A percentile compares a stretch with the other conserved stretches of the same genome.
Evolutionary conservation across 2,888 invertebrate species (phyloP).

Genomic region (Xiphydria camelus): DNA sequence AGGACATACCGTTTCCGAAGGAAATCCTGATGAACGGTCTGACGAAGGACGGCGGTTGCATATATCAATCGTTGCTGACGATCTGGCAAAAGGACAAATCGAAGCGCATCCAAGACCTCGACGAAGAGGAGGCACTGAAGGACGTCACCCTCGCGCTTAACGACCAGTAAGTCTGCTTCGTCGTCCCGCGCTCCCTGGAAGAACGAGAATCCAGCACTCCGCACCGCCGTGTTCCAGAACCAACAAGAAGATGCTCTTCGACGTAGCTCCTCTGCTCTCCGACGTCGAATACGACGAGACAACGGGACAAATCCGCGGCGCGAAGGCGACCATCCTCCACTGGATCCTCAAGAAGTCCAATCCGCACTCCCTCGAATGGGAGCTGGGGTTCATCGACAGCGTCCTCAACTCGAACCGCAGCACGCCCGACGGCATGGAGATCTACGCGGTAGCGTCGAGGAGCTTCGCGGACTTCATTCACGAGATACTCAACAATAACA

Average conservation of each 20-base stretch:
- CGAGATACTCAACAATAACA: slow-evolving; percentile 48
- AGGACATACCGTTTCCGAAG: no score
- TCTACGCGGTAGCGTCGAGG: slow-evolving; percentile 47
- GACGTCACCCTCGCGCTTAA: slow-evolving; percentile 41
- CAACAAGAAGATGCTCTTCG: slow-evolving; percentile 34
- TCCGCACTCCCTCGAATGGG: slow-evolving; percentile 44
- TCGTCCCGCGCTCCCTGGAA: no score
- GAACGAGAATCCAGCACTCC: no score
- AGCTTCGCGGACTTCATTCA: slow-evolving; percentile 51
- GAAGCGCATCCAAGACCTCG: slow-evolving; percentile 30
- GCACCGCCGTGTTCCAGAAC: slow-evolving; percentile 11
- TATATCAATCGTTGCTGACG: slow-evolving; percentile 50
- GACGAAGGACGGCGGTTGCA: slow-evolving; percentile 40
- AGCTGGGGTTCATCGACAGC: slow-evolving; percentile 41
- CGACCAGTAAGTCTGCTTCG: slow-evolving; percentile 42
- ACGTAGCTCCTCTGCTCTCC: slow-evolving; percentile 44
- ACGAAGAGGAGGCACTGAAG: slow-evolving; percentile 32
- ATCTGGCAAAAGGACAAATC: slow-evolving; percentile 38
- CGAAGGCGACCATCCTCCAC: slow-evolving; percentile 49
- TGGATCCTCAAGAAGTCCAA: slow-evolving; percentile 50
- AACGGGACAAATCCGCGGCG: slow-evolving; percentile 37
- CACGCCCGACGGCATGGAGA: slow-evolving; percentile 44
- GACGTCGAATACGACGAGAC: slow-evolving; percentile 37
- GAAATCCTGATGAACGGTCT: slow-evolving; percentile 29
- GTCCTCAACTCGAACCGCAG: slow-evolving; percentile 41